These are phyloP conservation scores for Neomorphus geoffroyi DNA, from an alignment of 2,797 vertebrate genomes.

Conservation along the genomic window DNA sequence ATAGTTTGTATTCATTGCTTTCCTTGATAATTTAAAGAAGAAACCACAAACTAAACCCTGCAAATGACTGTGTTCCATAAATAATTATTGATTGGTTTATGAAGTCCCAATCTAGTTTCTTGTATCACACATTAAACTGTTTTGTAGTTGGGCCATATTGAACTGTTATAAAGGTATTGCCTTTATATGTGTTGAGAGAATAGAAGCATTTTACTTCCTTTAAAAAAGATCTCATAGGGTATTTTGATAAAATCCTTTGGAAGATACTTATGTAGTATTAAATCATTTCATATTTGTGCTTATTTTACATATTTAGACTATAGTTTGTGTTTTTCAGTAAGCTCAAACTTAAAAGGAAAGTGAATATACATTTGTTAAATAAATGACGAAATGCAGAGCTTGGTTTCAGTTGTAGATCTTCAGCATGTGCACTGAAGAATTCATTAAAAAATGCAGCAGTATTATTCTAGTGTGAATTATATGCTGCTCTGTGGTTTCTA, in stretches of 20 bases:
- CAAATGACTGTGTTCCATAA: not conserved
- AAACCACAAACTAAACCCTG: not conserved
- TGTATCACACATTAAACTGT: not conserved
- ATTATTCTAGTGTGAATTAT: slow-evolving; percentile 53
- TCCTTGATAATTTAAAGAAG: slow-evolving; percentile 3
- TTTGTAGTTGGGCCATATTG: not conserved
- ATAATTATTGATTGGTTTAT: slow-evolving; percentile 25
- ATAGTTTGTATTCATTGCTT: not conserved
- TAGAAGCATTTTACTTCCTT: not conserved
- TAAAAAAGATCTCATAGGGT: not conserved
- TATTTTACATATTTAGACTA: not conserved
- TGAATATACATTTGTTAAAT: not conserved
- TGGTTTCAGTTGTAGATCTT: not conserved
- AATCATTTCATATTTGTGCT: not conserved
- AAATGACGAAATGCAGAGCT: not conserved
- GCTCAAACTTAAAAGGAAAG: not conserved
- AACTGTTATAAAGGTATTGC: not conserved
- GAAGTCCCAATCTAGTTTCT: not conserved
- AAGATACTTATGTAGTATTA: not conserved
- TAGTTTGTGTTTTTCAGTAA: not conserved
- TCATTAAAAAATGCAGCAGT: slow-evolving; percentile 13
- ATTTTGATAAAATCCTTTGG: not conserved
- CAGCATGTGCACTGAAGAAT: not conserved
- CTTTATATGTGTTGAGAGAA: not conserved
- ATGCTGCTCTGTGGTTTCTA: slow-evolving; percentile 48